A percentile compares a stretch with the other conserved stretches of the same genome.
Evolutionary conservation across 1,140 invertebrate genomes (phyloP).

Genomic region (Leptopilina clavipes): DNA sequence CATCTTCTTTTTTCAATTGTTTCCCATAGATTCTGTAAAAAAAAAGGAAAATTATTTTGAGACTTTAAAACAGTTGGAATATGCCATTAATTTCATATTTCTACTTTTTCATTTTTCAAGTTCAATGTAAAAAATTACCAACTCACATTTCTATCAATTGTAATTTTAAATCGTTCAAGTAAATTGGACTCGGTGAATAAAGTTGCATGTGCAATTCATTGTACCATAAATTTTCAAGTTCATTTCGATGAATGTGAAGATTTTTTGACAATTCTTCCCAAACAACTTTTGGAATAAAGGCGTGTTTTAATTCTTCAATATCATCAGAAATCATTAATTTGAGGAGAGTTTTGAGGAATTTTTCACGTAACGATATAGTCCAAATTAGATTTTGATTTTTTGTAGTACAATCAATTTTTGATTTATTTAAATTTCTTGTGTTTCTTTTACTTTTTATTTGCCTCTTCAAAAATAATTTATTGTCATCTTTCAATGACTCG

Average conservation of each 20-base stretch:
- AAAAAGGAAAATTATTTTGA: neutral
- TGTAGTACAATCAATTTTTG: neutral
- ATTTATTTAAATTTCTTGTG: neutral
- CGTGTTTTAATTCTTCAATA: slow-evolving; percentile 32
- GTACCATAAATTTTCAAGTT: slow-evolving; percentile 9
- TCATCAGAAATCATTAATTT: slow-evolving; percentile 32
- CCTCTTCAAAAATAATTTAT: too few relatives aligned
- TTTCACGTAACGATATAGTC: neutral
- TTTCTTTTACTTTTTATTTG: neutral
- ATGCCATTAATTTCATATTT: too few relatives aligned
- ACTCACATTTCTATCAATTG: slow-evolving; percentile 37
- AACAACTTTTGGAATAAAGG: neutral
- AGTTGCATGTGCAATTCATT: slow-evolving; percentile 29
- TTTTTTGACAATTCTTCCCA: neutral
- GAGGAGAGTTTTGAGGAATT: neutral
- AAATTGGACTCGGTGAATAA: slow-evolving; percentile 33
- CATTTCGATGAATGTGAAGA: neutral
- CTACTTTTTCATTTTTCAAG: too few relatives aligned
- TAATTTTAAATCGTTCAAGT: slow-evolving; percentile 62
- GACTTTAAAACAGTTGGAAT: too few relatives aligned
- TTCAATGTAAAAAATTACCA: too few relatives aligned
- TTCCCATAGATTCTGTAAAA: slow-evolving; percentile 58
- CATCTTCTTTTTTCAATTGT: slow-evolving; percentile 48
- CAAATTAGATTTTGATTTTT: neutral
- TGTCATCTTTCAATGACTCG: neutral